Percentiles rank a stretch among this genome's conserved stretches.
Conservation (phyloP, 2,888 invertebrate species). For the Panzeria rudis region DNA sequence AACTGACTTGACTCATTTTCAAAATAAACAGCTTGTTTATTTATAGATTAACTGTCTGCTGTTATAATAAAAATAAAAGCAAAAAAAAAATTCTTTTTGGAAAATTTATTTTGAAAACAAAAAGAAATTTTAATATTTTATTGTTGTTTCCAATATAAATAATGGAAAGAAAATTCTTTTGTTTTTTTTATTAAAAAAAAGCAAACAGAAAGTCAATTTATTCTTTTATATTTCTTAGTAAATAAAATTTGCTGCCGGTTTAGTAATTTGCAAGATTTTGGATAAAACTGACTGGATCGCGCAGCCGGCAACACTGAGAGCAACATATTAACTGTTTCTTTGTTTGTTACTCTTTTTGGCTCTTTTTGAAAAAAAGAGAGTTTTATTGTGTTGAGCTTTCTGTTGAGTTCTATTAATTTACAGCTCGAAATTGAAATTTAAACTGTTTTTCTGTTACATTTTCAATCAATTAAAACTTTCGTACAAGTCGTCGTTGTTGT, state of each 20-base stretch:
- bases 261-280: too few relatives aligned
- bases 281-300: background rate
- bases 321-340: background rate
- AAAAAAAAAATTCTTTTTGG: background rate
- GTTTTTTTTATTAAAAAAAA: background rate
- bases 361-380: slow-evolving; percentile 4
- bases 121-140: background rate
- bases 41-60: background rate
- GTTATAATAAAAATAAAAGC: background rate
- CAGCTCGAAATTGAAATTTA: background rate
- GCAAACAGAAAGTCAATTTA: background rate
- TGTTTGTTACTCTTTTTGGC: background rate
- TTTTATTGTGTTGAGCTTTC: background rate
- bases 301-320: background rate
- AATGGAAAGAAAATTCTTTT: background rate
- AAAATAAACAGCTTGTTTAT: background rate
- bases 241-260: too few relatives aligned
- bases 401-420: background rate
- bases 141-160: background rate
- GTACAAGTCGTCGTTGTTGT: background rate
- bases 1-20: too few relatives aligned
- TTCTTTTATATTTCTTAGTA: background rate
- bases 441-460: slow-evolving; percentile 43
- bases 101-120: background rate
- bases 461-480: slow-evolving; percentile 24